Percentiles rank a stretch among this genome's conserved stretches.
Conservation (phyloP, 2,888 invertebrate genomes). For the Drosophila bunnanda region DNA sequence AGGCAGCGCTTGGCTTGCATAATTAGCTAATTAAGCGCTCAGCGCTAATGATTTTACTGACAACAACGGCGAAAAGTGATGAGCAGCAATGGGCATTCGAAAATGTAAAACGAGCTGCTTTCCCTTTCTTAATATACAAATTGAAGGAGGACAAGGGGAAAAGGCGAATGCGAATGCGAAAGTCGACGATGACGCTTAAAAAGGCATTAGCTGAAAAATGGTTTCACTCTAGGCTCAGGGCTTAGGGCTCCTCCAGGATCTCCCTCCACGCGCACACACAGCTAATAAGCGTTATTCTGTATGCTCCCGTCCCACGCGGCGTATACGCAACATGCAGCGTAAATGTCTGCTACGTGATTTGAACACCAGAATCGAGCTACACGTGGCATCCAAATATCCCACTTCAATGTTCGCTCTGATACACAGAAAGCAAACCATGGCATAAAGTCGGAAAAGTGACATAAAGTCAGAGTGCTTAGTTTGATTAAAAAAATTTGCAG, state of each 20-base stretch:
- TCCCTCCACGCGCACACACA: not conserved
- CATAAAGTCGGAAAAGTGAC: too few species aligned
- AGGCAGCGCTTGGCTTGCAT: slow-evolving; percentile 38
- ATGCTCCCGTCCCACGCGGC: slow-evolving; percentile 50
- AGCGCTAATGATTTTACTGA: slow-evolving; percentile 44
- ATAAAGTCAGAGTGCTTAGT: not conserved
- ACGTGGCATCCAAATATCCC: slow-evolving; percentile 58
- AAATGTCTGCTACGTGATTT: slow-evolving; percentile 77
- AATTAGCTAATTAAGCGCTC: slow-evolving; percentile 66
- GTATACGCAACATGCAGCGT: slow-evolving; percentile 69
- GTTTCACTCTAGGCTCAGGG: not conserved
- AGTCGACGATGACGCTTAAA: slow-evolving; percentile 47
- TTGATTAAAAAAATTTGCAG: not conserved
- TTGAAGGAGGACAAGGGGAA: slow-evolving; percentile 11
- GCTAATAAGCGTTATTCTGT: slow-evolving; percentile 61
- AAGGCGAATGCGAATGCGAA: not conserved
- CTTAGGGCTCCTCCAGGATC: not conserved
- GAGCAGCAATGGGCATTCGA: slow-evolving; percentile 3
- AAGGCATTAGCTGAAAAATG: slow-evolving; percentile 47
- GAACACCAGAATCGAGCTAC: slow-evolving; percentile 48
- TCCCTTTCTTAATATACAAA: slow-evolving; percentile 13
- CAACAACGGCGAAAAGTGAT: slow-evolving; percentile 7
- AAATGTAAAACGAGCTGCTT: slow-evolving; percentile 6
- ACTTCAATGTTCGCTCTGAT: slow-evolving; percentile 47
- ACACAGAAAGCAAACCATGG: slow-evolving; percentile 12